Conservation (phyloP, 2,797 vertebrate species). For the Thaleichthys pacificus region DNA sequence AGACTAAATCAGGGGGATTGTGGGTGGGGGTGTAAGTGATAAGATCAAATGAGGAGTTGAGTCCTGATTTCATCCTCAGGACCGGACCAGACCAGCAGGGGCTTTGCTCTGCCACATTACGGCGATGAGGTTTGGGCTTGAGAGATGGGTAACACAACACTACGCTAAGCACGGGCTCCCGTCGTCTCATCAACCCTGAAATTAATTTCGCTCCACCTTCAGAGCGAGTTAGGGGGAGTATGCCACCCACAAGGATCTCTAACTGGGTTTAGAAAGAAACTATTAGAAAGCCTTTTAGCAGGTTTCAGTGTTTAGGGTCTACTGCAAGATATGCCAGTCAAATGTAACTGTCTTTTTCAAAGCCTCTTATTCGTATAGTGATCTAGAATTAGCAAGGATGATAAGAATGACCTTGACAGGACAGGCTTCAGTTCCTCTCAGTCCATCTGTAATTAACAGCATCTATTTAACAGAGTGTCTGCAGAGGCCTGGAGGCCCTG, state of each 20-base stretch:
- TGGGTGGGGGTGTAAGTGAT: constrained; percentile 54
- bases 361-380: not conserved
- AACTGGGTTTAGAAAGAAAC: too few relatives aligned
- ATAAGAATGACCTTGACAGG: constrained; percentile 59
- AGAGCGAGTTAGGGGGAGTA: constrained; percentile 65
- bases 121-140: constrained; percentile 76
- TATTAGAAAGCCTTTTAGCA: too few relatives aligned
- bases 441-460: constrained; percentile 80
- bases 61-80: constrained; percentile 62
- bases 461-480: constrained; percentile 77
- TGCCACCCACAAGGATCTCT: constrained; percentile 30
- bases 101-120: constrained; percentile 72
- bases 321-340: too few relatives aligned
- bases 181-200: constrained; percentile 73
- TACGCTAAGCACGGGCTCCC: constrained; percentile 66
- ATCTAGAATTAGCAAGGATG: not conserved
- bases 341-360: not conserved
- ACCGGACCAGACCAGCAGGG: constrained; percentile 51
- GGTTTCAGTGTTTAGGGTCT: not conserved
- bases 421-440: constrained; percentile 67
- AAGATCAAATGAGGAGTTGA: constrained; percentile 62
- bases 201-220: constrained; percentile 71
- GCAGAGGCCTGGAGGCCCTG: constrained; percentile 26
- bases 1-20: not conserved
- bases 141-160: constrained; percentile 58